Conservation (phyloP, 2,797 vertebrate genomes). For the Cottoperca gobio region DNA sequence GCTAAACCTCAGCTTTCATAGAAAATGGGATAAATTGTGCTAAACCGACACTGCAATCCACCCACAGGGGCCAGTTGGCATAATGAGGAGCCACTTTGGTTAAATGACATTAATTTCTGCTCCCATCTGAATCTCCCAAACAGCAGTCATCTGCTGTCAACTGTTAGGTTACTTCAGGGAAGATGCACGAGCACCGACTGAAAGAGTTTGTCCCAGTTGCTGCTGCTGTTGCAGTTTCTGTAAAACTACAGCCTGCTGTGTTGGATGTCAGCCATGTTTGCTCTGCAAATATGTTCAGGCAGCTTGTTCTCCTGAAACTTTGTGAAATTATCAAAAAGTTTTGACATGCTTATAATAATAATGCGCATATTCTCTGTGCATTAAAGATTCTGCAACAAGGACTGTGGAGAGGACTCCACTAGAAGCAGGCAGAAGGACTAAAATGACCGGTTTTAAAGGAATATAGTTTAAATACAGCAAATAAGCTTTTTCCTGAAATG, state of each 20-base stretch:
- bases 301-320: conserved; percentile 1
- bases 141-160: conserved; percentile 14
- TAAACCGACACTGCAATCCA: conserved; percentile 44
- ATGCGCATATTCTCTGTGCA: conserved; percentile 1
- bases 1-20: conserved; percentile 60
- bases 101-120: conserved; percentile 47
- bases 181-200: neutral
- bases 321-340: conserved; percentile 16
- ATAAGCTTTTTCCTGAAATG: neutral
- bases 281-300: conserved; percentile 22
- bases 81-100: conserved; percentile 48
- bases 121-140: conserved; percentile 1
- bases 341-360: conserved; percentile 34
- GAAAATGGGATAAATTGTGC: conserved; percentile 61
- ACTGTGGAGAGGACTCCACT: neutral
- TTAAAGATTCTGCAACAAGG: neutral
- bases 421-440: conserved; percentile 1
- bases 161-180: neutral
- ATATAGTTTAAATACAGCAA: neutral
- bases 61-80: conserved; percentile 52
- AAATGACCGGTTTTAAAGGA: neutral
- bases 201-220: conserved; percentile 31
- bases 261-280: conserved; percentile 40
- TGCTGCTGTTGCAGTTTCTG: conserved; percentile 32
- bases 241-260: conserved; percentile 11